Evolutionary conservation across 2,888 invertebrate genomes (phyloP), one percentile per base, ranked within the genome.

Genomic region (Ochropacha duplaris): DNA sequence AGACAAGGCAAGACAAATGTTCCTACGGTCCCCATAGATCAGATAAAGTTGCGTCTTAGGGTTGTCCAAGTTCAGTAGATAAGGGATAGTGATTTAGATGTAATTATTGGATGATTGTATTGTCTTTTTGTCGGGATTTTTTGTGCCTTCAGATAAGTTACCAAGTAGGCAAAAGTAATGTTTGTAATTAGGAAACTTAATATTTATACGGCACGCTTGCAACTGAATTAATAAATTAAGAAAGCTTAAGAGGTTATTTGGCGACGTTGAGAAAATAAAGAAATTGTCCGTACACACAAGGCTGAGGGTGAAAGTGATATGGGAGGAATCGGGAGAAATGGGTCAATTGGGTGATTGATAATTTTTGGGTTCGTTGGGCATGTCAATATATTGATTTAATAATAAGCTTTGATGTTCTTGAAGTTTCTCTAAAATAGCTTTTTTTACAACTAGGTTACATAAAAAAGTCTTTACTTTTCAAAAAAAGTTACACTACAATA

Each of bases 81-180:
- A 49, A 55, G 55, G 26, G 28, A 49, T 55, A 49, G 49, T 49
- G 16, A 44, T 54, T 44, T 9, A 24, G 52, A 54, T 31, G 34
- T 54, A 54, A 54, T 34, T 54, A 54, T 54, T 54, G 12, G 22
- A 24, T 14, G 16, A 9, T 44, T 39, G 16, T 39, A 39, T 39
- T 44, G 44, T 19, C 9, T 19, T 44, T 44, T 16, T n/a, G 39
- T 9, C 9, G 44, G 6, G 9, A 19, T 44, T 44, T 44, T 44
- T 36, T 36, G n/a, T n/a, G 14, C 0, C n/a, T 5, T 36, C n/a
- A n/a, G 36, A n/a, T 36, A 4, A 14, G 12, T 36, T 1, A n/a
- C n/a, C n/a, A n/a, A n/a, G n/a, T n/a, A n/a, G n/a, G n/a, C n/a
- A 31, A 5, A 36, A 36, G 6, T n/a, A n/a, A 19, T 19, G 19